Percentiles rank a stretch among this genome's conserved stretches.
These are phyloP conservation scores for Melipona bicolor DNA, from an alignment of 2,888 invertebrate species.

Conservation along the genomic window DNA sequence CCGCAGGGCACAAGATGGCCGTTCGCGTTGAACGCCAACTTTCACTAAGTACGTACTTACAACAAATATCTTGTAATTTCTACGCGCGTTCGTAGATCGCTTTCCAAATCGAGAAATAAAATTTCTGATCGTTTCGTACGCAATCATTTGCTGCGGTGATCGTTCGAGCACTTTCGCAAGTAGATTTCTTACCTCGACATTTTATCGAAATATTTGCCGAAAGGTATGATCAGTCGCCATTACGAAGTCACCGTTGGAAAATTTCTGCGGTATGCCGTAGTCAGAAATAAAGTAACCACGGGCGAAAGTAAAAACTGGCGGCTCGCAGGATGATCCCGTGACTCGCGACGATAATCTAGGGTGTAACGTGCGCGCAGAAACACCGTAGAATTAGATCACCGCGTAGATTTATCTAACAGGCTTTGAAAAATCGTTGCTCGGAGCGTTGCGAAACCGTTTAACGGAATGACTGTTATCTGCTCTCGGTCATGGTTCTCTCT, in stretches of 20 bases:
- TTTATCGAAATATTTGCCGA: neutral
- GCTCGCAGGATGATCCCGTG: neutral
- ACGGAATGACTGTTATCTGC: slow-evolving; percentile 13
- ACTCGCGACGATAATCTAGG: slow-evolving; percentile 1
- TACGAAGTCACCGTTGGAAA: neutral
- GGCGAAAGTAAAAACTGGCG: neutral
- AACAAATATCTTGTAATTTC: too few species aligned
- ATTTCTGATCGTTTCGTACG: too few species aligned
- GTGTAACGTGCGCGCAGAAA: slow-evolving; percentile 6
- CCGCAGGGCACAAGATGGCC: too few species aligned
- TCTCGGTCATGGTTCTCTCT: neutral
- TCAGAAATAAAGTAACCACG: slow-evolving; percentile 10
- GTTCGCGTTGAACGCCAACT: too few species aligned
- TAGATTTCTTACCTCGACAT: neutral
- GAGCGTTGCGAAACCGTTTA: slow-evolving; percentile 35
- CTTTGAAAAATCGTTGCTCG: slow-evolving; percentile 47
- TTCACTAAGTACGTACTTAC: too few species aligned
- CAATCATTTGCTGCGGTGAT: neutral
- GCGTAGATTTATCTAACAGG: slow-evolving; percentile 42
- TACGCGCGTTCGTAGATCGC: too few species aligned
- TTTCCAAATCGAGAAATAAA: too few species aligned
- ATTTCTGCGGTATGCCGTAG: neutral
- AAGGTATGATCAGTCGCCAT: neutral
- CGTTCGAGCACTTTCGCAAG: neutral
- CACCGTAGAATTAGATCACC: slow-evolving; percentile 45